A percentile compares a stretch with the other conserved stretches of the same genome.
phyloP scores from a whole-genome alignment of 2,797 vertebrate species.

The Arrhamphus sclerolepis region DNA sequence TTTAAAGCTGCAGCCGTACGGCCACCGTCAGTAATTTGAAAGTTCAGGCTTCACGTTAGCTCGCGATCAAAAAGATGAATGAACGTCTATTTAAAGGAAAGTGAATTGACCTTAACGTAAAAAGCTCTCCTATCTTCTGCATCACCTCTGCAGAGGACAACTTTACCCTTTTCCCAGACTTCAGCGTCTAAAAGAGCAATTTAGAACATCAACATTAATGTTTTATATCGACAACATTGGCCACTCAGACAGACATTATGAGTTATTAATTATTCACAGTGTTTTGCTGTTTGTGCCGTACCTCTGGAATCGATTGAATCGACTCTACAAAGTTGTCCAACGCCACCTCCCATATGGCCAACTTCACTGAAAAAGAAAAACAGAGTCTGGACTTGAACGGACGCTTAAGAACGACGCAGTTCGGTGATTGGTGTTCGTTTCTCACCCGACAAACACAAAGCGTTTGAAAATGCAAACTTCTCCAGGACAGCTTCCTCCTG shows the following conservation, averaged over 20 bases:
- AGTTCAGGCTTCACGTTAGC: too few relatives aligned
- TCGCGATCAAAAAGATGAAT: constrained; percentile 8
- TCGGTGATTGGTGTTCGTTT: not conserved
- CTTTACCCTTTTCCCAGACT: constrained; percentile 90
- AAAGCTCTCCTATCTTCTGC: constrained; percentile 98
- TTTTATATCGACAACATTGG: constrained; percentile 4
- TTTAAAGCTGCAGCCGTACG: too few relatives aligned
- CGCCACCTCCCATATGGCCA: constrained; percentile 96
- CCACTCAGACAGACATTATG: constrained; percentile 24
- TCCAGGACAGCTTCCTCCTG: constrained; percentile 86
- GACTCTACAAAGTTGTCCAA: constrained; percentile 96
- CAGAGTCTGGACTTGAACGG: not conserved
- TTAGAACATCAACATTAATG: constrained; percentile 5
- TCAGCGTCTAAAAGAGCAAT: constrained; percentile 84
- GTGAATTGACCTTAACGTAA: constrained; percentile 87
- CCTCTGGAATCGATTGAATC: constrained; percentile 98
- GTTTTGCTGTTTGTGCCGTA: constrained; percentile 21
- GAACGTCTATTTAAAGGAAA: constrained; percentile 9
- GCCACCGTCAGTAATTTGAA: too few relatives aligned
- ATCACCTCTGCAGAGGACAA: constrained; percentile 95
- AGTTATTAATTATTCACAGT: constrained; percentile 39
- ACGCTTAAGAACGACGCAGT: not conserved
- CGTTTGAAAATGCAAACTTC: constrained; percentile 98
- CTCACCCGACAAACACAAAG: constrained; percentile 94
- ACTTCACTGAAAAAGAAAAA: constrained; percentile 84